phyloP scores from a whole-genome alignment of 2,797 vertebrate genomes.

The Hoplostethus atlanticus region DNA sequence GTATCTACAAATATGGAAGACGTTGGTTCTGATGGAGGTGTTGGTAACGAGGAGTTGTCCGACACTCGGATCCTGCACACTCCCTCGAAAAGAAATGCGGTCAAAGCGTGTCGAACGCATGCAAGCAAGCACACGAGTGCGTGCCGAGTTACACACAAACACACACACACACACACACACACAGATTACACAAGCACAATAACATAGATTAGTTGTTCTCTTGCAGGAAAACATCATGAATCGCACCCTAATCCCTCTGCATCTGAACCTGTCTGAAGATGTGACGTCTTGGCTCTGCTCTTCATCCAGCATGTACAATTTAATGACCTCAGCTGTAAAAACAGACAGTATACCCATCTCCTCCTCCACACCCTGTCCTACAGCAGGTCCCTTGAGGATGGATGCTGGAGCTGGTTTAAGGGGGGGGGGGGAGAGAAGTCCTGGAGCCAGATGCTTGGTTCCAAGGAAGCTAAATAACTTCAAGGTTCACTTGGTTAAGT shows the following conservation, averaged over 20 bases:
- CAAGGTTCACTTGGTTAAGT: slow-evolving; percentile 75
- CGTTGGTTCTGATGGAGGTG: neutral
- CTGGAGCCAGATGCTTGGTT: slow-evolving; percentile 72
- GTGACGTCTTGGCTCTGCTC: slow-evolving; percentile 22
- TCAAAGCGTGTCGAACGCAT: neutral
- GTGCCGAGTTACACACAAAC: neutral
- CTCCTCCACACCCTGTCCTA: slow-evolving; percentile 60
- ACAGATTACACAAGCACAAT: neutral
- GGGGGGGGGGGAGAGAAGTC: slow-evolving; percentile 26
- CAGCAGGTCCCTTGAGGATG: slow-evolving; percentile 59
- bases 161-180: neutral
- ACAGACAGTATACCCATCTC: slow-evolving; percentile 66
- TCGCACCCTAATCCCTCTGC: slow-evolving; percentile 31
- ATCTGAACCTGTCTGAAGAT: slow-evolving; percentile 25
- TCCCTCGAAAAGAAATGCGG: neutral
- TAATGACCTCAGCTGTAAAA: slow-evolving; percentile 78
- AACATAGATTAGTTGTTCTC: neutral
- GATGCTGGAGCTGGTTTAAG: slow-evolving; percentile 30
- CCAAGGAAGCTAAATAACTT: slow-evolving; percentile 79
- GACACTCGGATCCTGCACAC: neutral
- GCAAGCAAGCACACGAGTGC: slow-evolving; percentile 9
- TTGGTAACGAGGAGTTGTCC: slow-evolving; percentile 4
- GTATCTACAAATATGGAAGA: neutral
- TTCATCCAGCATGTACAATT: slow-evolving; percentile 61
- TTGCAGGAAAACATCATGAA: slow-evolving; percentile 22